These are phyloP conservation scores for Goniozus legneri DNA, from an alignment of 1,140 invertebrate genomes.

Conservation along the genomic window DNA sequence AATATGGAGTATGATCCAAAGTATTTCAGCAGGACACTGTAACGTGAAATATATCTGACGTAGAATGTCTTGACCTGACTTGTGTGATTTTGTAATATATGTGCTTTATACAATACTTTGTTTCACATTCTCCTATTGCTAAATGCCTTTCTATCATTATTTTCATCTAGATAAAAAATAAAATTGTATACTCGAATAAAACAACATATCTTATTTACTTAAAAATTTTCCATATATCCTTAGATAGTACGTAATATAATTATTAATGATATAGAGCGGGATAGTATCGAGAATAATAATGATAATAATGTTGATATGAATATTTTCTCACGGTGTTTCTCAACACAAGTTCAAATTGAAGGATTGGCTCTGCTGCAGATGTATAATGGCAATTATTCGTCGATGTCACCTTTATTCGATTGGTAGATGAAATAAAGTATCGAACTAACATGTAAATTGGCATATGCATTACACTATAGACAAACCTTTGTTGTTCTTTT, in stretches of 20 bases:
- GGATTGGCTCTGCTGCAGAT: too few relatives aligned
- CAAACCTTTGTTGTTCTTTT: too few relatives aligned
- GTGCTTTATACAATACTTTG: constrained; percentile 31
- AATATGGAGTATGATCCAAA: constrained; percentile 39
- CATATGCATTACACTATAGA: too few relatives aligned
- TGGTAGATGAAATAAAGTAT: too few relatives aligned
- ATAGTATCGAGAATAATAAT: constrained; percentile 42
- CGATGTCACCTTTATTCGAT: constrained; percentile 26
- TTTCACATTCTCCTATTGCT: constrained; percentile 25
- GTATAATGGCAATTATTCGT: too few relatives aligned
- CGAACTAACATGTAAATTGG: too few relatives aligned
- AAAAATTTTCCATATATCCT: constrained; percentile 34
- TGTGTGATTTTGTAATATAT: too few relatives aligned
- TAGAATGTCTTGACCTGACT: too few relatives aligned
- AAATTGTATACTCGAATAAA: constrained; percentile 30
- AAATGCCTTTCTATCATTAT: constrained; percentile 25
- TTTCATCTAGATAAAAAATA: constrained; percentile 25
- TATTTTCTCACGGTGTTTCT: constrained; percentile 38
- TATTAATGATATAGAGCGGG: constrained; percentile 36
- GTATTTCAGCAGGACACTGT: constrained; percentile 33
- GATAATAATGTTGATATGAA: constrained; percentile 35
- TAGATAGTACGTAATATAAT: constrained; percentile 37
- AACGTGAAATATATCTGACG: too few relatives aligned
- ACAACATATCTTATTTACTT: constrained; percentile 27
- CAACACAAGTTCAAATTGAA: constrained; percentile 32